A percentile compares a stretch with the other conserved stretches of the same genome.
Evolutionary conservation across 2,113 vertebrate genomes (phyloP).

Genomic region (Piprites chloris): DNA sequence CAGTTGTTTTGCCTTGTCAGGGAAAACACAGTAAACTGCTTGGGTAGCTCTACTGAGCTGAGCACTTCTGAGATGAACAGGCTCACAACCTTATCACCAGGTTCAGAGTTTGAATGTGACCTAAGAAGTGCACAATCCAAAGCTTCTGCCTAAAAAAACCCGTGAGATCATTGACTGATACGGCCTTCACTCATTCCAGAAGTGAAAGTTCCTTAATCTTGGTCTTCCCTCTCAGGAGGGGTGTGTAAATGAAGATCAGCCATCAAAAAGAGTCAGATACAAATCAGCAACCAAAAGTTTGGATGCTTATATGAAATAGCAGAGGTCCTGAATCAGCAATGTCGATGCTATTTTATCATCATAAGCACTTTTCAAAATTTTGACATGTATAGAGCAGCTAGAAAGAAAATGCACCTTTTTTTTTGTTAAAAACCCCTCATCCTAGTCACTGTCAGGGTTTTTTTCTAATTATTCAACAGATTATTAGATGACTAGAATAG

Average conservation of each 20-base stretch:
- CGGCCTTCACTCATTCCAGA: background rate
- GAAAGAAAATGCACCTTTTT: background rate
- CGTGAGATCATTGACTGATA: background rate
- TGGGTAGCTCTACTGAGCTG: background rate
- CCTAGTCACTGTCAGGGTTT: background rate
- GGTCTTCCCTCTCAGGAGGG: background rate
- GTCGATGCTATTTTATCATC: background rate
- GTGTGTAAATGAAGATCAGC: background rate
- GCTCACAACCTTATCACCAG: background rate
- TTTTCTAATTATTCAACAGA: background rate
- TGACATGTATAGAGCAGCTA: background rate
- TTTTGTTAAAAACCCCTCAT: background rate
- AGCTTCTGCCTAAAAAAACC: background rate
- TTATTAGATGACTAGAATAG: accelerated
- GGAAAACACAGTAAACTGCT: background rate
- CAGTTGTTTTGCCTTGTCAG: background rate
- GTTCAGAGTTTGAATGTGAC: background rate
- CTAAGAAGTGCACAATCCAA: background rate
- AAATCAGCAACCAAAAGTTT: background rate
- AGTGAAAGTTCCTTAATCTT: background rate
- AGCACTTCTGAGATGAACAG: background rate
- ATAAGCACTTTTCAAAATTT: background rate
- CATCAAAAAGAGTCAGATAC: background rate
- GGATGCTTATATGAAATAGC: background rate
- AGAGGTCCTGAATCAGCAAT: background rate